Base-by-base conservation (phyloP, 2,888 invertebrate genomes). In the Melanostoma mellinum region DNA sequence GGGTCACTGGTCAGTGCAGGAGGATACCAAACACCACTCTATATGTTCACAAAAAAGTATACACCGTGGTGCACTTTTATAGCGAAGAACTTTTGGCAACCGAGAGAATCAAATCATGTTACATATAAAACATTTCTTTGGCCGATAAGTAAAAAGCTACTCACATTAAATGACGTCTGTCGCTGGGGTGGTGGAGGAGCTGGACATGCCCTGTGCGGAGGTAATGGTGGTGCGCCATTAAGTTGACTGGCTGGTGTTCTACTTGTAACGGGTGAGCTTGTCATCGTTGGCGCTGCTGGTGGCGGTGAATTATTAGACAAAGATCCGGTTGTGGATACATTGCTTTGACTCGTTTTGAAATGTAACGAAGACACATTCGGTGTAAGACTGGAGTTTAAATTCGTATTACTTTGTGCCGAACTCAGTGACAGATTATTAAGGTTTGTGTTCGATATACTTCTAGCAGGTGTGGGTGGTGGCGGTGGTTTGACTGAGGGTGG, bases 381-480 rank as follows among this genome's bases (percentile, higher is more conserved):
- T 69, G 67, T 79, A 38, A 78, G 71, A 35, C 44, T 84, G 33
- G 56, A 55, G 48, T 52, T 79, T 8, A 79, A 71, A 65, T 48
- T 79, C 53, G 79, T 75, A 44, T 71, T 79, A 30, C 55, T 79
- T 9, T 84, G 77, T 44, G 87, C 81, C 30, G 87, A 75, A 61
- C 81, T 87, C 61, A 87, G 81, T 60, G 88, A 86, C 40, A 89
- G 86, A 85, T 87, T 89, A 86, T 88, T 89, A 67, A 91, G 86
- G 86, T 91, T 91, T 78, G 89, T 89, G 87, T 91, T 91, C 52
- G 91, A 91, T 74, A 90, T 88, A 86, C 91, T 91, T 85, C 91
- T 89, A 42, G 90, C 89, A 40, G 91, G 91, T 76, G 91, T 90
- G 5, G 91, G 91, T 10, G 91, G 91, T 78, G 91, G 91, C 65